Conservation (phyloP, 2,797 vertebrate genomes). For the Sebastes nivosus region DNA sequence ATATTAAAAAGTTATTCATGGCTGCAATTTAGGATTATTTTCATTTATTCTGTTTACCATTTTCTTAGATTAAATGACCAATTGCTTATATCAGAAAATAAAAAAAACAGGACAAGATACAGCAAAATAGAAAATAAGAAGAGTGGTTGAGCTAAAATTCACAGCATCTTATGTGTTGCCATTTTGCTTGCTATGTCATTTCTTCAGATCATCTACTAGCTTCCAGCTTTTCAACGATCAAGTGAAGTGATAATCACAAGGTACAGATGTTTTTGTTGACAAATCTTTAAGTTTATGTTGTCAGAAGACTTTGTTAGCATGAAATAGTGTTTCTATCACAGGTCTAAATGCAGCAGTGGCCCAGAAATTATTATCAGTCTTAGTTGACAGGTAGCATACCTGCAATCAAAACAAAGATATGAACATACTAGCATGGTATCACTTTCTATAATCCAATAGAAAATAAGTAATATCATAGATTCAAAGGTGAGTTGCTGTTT, state of each 20-base stretch:
- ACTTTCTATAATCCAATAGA: not conserved
- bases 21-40: not conserved
- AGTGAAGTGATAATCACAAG: not conserved
- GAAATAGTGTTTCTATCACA: not conserved
- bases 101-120: not conserved
- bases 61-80: not conserved
- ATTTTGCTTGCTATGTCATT: not conserved
- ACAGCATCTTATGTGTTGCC: not conserved
- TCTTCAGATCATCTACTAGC: not conserved
- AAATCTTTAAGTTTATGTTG: not conserved
- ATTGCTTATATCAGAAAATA: not conserved
- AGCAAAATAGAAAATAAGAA: not conserved
- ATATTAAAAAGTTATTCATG: not conserved
- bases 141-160: not conserved
- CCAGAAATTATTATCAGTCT: not conserved
- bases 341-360: not conserved
- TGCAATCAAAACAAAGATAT: not conserved
- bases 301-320: not conserved
- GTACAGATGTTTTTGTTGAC: not conserved
- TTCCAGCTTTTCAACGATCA: not conserved
- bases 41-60: not conserved
- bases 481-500: not conserved
- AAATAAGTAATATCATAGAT: not conserved
- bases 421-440: not conserved
- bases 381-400: not conserved